Evolutionary conservation across 2,888 invertebrate genomes (phyloP).

Genomic region (Endomychus coccineus): DNA sequence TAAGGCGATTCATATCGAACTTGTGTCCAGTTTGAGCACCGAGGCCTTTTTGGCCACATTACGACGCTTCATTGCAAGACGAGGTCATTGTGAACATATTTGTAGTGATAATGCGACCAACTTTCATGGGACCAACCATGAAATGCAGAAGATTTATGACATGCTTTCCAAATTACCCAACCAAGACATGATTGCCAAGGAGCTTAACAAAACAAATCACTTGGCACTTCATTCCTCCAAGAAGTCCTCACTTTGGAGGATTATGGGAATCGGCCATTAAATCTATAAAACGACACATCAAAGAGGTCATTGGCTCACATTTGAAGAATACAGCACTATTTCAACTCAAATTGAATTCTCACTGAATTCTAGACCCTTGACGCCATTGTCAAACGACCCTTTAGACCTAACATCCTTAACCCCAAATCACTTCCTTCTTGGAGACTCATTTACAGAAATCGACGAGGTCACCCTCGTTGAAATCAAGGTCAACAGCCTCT

Average conservation of each 20-base stretch:
- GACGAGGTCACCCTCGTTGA: background rate
- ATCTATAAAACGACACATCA: background rate
- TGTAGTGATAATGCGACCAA: background rate
- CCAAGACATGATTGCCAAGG: too few relatives aligned
- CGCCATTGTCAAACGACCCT: background rate
- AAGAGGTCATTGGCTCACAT: background rate
- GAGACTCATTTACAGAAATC: background rate
- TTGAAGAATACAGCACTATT: background rate
- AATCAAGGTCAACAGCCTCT: background rate
- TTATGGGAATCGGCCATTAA: slow-evolving; percentile 1
- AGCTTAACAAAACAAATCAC: too few relatives aligned
- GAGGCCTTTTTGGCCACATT: background rate
- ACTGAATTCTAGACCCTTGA: slow-evolving; percentile 1
- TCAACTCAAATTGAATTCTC: background rate
- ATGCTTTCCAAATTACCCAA: too few relatives aligned
- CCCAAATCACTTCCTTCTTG: background rate
- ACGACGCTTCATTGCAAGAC: background rate
- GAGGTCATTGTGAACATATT: background rate
- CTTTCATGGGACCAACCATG: background rate
- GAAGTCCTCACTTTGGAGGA: background rate
- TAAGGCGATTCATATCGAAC: slow-evolving; percentile 8
- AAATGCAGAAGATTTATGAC: background rate
- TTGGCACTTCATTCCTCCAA: background rate
- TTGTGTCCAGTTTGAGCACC: slow-evolving; percentile 2
- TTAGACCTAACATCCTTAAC: background rate